phyloP scores from a whole-genome alignment of 2,113 vertebrate genomes.

The Fregata magnificens region DNA sequence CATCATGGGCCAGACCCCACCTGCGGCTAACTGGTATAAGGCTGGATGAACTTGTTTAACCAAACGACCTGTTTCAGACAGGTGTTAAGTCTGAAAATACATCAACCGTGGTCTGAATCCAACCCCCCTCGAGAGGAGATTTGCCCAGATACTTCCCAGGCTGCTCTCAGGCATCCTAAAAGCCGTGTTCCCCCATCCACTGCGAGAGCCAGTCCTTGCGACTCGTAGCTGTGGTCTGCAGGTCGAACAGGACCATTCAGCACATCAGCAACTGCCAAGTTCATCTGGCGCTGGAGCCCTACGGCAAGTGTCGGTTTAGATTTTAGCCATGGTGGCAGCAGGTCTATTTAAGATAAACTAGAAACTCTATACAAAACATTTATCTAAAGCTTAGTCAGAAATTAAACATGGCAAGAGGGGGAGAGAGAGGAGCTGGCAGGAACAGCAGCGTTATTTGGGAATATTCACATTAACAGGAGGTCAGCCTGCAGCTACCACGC shows the following conservation, averaged over 20 bases:
- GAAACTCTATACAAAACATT: conserved; percentile 38
- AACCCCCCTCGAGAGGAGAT: not conserved
- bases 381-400: conserved; percentile 43
- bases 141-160: not conserved
- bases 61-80: not conserved
- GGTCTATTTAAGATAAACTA: conserved; percentile 30
- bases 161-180: not conserved
- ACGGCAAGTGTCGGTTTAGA: conserved; percentile 28
- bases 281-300: not conserved
- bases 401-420: not conserved
- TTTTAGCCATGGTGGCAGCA: not conserved
- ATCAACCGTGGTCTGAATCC: not conserved
- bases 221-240: not conserved
- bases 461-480: not conserved
- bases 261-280: not conserved
- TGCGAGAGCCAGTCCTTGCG: not conserved
- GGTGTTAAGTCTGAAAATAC: not conserved
- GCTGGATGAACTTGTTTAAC: not conserved
- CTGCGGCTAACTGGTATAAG: not conserved
- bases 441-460: not conserved
- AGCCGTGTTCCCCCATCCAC: not conserved
- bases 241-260: not conserved
- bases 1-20: not conserved
- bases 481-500: not conserved
- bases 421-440: not conserved